Percentiles rank a stretch among this genome's conserved stretches.
Conservation (phyloP, 2,113 vertebrate genomes). For the Chaetodon auriga region DNA sequence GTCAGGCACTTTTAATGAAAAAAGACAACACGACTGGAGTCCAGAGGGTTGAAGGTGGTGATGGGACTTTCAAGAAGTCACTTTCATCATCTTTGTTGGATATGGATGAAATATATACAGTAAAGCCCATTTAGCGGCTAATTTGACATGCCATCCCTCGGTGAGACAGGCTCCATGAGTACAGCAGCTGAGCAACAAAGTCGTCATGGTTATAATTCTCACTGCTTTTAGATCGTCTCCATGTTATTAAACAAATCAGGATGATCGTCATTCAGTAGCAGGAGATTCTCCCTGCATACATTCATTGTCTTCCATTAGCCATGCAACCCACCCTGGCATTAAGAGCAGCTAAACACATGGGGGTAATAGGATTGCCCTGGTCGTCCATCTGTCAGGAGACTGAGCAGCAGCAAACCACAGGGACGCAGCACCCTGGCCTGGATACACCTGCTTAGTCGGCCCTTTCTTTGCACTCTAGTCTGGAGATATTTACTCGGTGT, state of each 20-base stretch:
- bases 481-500: conserved; percentile 58
- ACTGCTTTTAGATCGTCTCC: conserved; percentile 28
- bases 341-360: conserved; percentile 86
- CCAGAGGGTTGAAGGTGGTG: background rate
- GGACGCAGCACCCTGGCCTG: conserved; percentile 63
- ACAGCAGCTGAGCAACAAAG: conserved; percentile 25
- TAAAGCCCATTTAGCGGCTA: conserved; percentile 37
- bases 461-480: conserved; percentile 58
- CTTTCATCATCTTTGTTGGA: conserved; percentile 17
- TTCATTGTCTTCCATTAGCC: conserved; percentile 71
- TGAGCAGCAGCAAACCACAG: conserved; percentile 65
- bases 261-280: conserved; percentile 60
- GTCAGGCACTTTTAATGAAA: background rate
- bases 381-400: conserved; percentile 79
- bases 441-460: conserved; percentile 64
- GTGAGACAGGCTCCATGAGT: conserved; percentile 13
- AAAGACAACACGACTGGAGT: background rate
- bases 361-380: conserved; percentile 89
- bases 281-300: conserved; percentile 63
- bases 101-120: conserved; percentile 26
- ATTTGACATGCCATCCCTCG: conserved; percentile 27
- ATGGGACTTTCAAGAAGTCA: background rate
- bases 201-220: conserved; percentile 31
- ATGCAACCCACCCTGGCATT: conserved; percentile 81
- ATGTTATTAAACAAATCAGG: conserved; percentile 69